Conservation (phyloP, 2,113 vertebrate species). For the Lamprotornis superbus region DNA sequence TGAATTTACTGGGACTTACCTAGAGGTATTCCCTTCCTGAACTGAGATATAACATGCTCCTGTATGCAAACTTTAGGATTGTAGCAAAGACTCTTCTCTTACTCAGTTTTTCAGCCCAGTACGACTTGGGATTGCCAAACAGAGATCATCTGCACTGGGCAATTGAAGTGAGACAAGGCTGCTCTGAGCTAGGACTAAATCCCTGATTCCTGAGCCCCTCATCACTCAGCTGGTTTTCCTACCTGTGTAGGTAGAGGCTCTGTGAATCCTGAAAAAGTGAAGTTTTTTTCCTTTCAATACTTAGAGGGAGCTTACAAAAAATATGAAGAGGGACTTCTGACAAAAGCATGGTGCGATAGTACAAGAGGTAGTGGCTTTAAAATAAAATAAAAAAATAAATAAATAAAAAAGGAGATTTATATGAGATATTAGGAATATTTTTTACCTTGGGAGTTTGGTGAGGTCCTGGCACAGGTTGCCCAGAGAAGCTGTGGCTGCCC, state of each 20-base stretch:
- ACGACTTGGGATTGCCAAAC: neutral
- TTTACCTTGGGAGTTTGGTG: neutral
- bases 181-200: neutral
- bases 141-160: neutral
- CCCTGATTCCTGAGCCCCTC: neutral
- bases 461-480: fast-evolving
- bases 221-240: neutral
- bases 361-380: neutral
- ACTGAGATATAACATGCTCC: neutral
- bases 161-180: neutral
- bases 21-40: neutral
- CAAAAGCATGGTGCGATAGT: fast-evolving
- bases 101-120: neutral
- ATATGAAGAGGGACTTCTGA: neutral
- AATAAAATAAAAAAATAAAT: neutral
- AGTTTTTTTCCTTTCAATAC: neutral
- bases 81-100: neutral
- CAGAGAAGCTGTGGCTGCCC: neutral
- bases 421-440: no score
- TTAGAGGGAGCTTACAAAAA: neutral
- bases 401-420: neutral
- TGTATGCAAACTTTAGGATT: neutral
- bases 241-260: neutral
- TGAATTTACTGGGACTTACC: neutral
- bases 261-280: neutral